Evolutionary conservation across 1,140 invertebrate genomes (phyloP).

Genomic region (Drosophila subpulchrella): DNA sequence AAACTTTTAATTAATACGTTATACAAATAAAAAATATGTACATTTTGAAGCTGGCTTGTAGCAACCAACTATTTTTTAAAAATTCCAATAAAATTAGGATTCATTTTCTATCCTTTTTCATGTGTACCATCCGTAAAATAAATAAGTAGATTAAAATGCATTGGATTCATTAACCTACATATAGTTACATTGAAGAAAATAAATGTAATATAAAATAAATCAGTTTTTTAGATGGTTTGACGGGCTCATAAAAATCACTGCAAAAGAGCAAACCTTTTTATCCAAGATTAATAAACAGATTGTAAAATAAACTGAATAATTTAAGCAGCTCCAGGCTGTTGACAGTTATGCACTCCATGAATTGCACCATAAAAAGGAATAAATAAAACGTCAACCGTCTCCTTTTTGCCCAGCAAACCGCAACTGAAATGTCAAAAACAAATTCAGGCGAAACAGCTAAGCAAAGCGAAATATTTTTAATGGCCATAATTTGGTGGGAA

Average conservation of each 20-base stretch:
- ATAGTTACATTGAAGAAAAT: no score
- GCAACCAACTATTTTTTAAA: no score
- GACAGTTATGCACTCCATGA: constrained; percentile 28
- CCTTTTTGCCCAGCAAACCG: constrained; percentile 32
- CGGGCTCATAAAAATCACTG: background rate
- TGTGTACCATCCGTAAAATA: no score
- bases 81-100: no score
- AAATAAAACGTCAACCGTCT: constrained; percentile 16
- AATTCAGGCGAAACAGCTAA: constrained; percentile 44
- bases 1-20: background rate
- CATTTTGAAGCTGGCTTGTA: no score
- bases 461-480: constrained; percentile 60
- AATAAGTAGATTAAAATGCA: no score
- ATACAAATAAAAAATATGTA: no score
- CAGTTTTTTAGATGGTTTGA: no score
- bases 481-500: constrained; percentile 61
- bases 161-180: no score
- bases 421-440: constrained; percentile 54
- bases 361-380: constrained; percentile 23
- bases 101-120: no score
- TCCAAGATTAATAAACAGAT: background rate
- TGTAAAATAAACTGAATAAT: constrained; percentile 15
- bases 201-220: no score
- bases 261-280: background rate
- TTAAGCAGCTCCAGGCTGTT: constrained; percentile 16